Conservation (phyloP, 2,888 invertebrate genomes). For the Aphodius granarius region DNA sequence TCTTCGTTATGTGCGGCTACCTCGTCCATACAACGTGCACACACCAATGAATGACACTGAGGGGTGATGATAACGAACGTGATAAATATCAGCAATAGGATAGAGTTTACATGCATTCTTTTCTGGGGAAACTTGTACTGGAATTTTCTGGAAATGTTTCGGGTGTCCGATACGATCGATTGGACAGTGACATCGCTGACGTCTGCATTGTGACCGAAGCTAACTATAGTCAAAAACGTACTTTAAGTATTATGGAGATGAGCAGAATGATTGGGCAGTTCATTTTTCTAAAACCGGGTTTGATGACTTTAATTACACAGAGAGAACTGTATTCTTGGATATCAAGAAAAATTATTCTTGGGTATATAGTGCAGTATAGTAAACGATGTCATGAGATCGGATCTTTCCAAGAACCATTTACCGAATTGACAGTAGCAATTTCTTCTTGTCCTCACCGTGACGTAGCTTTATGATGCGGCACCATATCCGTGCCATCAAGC, state of each 20-base stretch:
- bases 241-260: too few relatives aligned
- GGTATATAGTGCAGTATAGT: too few relatives aligned
- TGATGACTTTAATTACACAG: too few relatives aligned
- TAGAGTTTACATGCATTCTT: neutral
- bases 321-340: too few relatives aligned
- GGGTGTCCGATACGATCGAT: neutral
- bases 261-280: too few relatives aligned
- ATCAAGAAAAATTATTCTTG: too few relatives aligned
- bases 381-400: neutral
- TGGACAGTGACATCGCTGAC: neutral
- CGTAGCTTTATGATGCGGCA: neutral
- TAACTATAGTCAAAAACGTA: too few relatives aligned
- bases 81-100: neutral
- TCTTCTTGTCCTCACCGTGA: neutral
- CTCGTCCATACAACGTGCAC: neutral
- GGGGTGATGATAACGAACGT: neutral
- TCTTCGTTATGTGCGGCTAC: neutral
- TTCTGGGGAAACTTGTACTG: neutral
- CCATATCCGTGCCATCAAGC: neutral
- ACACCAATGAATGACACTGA: neutral
- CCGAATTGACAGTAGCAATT: neutral
- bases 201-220: neutral
- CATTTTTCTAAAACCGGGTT: too few relatives aligned
- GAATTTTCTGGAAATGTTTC: neutral
- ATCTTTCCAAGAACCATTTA: neutral